A percentile compares a stretch with the other conserved stretches of the same genome.
Conservation (phyloP, 35 echinoderm and acorn worm species). For the Holothuria glaberrima region DNA sequence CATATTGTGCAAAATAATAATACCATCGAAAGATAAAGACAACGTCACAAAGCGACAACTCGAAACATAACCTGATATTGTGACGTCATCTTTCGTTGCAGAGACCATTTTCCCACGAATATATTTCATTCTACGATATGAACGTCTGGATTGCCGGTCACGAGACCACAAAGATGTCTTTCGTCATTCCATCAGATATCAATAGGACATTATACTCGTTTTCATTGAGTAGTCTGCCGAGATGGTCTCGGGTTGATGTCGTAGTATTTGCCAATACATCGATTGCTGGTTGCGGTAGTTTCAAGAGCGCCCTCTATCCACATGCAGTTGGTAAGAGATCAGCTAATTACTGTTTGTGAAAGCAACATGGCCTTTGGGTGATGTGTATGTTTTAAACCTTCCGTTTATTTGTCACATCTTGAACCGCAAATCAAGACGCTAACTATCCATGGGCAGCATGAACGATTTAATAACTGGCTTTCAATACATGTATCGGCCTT, state of each 20-base stretch:
- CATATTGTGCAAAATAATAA: no score
- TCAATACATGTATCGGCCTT: no score
- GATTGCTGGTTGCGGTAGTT: background rate
- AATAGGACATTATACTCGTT: slow-evolving; percentile 22
- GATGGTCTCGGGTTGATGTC: slow-evolving; percentile 23
- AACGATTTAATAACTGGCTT: no score
- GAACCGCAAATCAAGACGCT: no score
- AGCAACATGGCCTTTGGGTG: no score
- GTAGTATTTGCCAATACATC: slow-evolving; percentile 38
- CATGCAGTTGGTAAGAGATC: slow-evolving; percentile 14
- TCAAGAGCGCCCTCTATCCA: slow-evolving; percentile 4
- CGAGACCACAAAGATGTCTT: background rate
- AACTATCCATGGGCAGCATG: no score
- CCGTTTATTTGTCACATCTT: no score
- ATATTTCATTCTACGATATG: slow-evolving; percentile 15
- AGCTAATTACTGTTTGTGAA: no score
- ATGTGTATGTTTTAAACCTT: no score
- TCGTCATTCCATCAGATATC: background rate
- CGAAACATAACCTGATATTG: no score
- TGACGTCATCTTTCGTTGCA: background rate
- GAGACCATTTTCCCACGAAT: slow-evolving; percentile 12
- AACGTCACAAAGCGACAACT: no score
- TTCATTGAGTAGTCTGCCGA: slow-evolving; percentile 13
- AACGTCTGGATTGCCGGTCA: slow-evolving; percentile 8
- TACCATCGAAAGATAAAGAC: no score